Percentiles rank a stretch among this genome's conserved stretches.
These are phyloP conservation scores for Calosoma granatense DNA, from an alignment of 1,140 invertebrate species.

Conservation along the genomic window DNA sequence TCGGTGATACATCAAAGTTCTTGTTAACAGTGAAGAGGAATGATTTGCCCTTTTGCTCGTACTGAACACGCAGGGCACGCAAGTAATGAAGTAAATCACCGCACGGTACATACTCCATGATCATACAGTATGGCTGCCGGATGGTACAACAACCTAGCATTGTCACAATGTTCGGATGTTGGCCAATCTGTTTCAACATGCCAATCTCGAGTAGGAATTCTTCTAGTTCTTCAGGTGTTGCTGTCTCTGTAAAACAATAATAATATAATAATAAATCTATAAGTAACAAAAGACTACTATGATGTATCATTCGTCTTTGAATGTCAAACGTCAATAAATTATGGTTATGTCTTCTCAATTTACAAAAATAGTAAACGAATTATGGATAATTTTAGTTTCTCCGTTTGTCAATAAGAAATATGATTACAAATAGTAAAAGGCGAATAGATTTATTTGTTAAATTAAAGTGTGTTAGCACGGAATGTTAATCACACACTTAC, in stretches of 20 bases:
- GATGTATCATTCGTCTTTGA: neutral
- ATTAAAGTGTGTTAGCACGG: too few species aligned
- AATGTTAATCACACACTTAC: constrained; percentile 36
- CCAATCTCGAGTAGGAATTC: constrained; percentile 67
- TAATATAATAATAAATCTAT: constrained; percentile 8
- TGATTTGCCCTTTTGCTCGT: constrained; percentile 18
- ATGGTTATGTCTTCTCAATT: too few species aligned
- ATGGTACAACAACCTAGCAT: constrained; percentile 69
- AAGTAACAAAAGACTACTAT: neutral
- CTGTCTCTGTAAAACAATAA: constrained; percentile 34
- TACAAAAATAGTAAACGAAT: neutral
- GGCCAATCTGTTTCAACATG: constrained; percentile 67
- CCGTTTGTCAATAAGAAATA: too few species aligned
- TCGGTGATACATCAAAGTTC: neutral
- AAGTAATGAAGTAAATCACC: constrained; percentile 57
- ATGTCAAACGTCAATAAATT: neutral
- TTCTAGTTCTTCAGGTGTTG: constrained; percentile 45
- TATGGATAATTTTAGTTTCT: neutral
- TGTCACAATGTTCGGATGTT: constrained; percentile 66
- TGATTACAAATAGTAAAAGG: too few species aligned
- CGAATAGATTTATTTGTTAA: too few species aligned
- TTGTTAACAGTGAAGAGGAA: constrained; percentile 14
- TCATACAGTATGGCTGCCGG: constrained; percentile 53
- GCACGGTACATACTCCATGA: constrained; percentile 70
- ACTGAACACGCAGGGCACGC: constrained; percentile 27